Conservation (phyloP, 2,888 invertebrate species). For the Anoncus sp. region DNA sequence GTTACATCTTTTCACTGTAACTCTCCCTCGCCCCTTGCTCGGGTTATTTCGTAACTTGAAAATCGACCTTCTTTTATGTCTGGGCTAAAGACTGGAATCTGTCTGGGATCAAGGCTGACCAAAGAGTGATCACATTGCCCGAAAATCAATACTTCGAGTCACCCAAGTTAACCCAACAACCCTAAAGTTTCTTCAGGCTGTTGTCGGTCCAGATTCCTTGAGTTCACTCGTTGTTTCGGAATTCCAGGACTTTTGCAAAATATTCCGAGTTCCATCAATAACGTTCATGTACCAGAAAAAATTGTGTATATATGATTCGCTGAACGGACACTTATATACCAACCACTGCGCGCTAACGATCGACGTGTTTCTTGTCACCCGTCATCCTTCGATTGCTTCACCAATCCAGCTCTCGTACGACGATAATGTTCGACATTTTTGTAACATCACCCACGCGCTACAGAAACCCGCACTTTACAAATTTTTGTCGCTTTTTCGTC, state of each 20-base stretch:
- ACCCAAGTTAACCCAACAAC: too few relatives aligned
- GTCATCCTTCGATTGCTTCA: not conserved
- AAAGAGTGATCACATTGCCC: conserved; percentile 16
- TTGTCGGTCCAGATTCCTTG: too few relatives aligned
- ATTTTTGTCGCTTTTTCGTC: conserved; percentile 14
- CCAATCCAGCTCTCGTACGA: not conserved
- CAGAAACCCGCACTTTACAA: not conserved
- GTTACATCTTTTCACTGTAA: conserved; percentile 53
- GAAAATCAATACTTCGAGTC: conserved; percentile 18
- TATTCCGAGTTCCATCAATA: too few relatives aligned
- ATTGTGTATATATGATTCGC: too few relatives aligned
- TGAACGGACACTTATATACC: too few relatives aligned
- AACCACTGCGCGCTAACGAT: conserved; percentile 1
- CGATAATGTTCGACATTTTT: not conserved
- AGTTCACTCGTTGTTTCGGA: not conserved
- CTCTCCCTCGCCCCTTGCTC: not conserved
- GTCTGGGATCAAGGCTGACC: not conserved
- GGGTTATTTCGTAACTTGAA: not conserved
- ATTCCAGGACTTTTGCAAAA: not conserved
- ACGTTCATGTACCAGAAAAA: too few relatives aligned
- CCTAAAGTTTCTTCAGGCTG: not conserved
- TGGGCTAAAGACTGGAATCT: too few relatives aligned
- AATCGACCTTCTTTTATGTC: too few relatives aligned
- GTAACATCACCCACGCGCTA: not conserved
- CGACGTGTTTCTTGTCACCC: conserved; percentile 7